These are phyloP conservation scores for Dermatemys mawii DNA, from an alignment of 2,113 vertebrate genomes.

Conservation along the genomic window DNA sequence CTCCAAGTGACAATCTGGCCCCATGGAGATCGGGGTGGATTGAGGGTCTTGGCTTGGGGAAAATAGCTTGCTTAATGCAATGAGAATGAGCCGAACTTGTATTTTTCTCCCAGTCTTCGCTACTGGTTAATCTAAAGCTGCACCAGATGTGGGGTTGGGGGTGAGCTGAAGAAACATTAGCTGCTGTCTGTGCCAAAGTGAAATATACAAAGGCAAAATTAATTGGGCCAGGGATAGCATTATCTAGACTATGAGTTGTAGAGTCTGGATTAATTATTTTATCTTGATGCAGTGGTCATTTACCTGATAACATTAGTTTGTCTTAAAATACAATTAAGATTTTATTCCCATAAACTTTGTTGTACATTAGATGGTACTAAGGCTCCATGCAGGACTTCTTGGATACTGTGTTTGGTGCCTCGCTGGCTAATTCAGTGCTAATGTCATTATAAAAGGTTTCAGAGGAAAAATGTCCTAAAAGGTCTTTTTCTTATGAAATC, in stretches of 20 bases:
- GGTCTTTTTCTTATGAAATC: constrained; percentile 23
- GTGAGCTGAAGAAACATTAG: not conserved
- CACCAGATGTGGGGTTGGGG: not conserved
- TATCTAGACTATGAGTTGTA: constrained; percentile 14
- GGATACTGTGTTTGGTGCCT: constrained; percentile 11
- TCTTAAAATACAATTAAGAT: constrained; percentile 42
- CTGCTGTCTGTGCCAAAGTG: not conserved
- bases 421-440: constrained; percentile 35
- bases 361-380: not conserved
- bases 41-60: not conserved
- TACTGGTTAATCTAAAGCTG: not conserved
- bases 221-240: constrained; percentile 17
- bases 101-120: not conserved
- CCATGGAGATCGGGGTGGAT: not conserved
- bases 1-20: not conserved
- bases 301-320: constrained; percentile 32
- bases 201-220: constrained; percentile 46
- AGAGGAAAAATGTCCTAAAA: constrained; percentile 31
- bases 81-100: rapidly evolving
- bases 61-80: not conserved
- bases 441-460: constrained; percentile 55
- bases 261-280: constrained; percentile 49
- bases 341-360: constrained; percentile 34
- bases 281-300: constrained; percentile 16
- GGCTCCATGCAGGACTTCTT: not conserved